Base-by-base conservation (phyloP, 2,888 invertebrate genomes). In the Hirtodrosophila alboralis region DNA sequence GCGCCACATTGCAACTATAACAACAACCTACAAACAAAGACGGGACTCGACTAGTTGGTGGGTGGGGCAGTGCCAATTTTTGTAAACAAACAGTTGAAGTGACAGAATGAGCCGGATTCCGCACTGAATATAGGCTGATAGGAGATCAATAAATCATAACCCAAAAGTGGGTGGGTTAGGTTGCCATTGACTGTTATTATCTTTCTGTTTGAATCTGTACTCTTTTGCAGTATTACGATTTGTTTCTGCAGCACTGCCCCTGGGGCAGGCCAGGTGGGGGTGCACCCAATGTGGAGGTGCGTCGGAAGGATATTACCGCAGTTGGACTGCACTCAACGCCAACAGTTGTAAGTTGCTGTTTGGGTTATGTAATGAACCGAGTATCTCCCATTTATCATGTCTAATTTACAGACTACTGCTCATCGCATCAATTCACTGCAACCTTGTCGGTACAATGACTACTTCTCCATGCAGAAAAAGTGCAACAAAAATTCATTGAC, bases 261-360 rank as follows among this genome's bases (percentile, higher is more conserved):
- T 96, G 95, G 95, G 95, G 95, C 3, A 92, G 93, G 57, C 94
- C 94, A 7, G 95, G 95, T 2, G 94, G 94, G 40, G 95, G 95
- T 18, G 95, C 95, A 13, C 95, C 95, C 37, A 94, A 94, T 83
- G 77, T 92, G 8, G 93, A 93, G 57, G 89, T 94, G 26, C 93
- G 95, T 13, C 93, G 94, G 84, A 92, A 93, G 77, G 94, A 95
- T 84, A 92, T 95, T 21, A 92, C 93, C 37, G 91, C 93, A 58
- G 92, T 93, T 43, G 95, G 94, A 53, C 91, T 94, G 54, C 93
- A 93, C 86, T 94, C 94, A 1, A 94, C 94, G 70, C 93, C 91
- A 44, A 86, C 90, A 72, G 91, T 91, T 84, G 92, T 92, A 89
- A 88, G 86, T 85, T 31, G n/a, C n/a, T 10, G 23, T 14, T 28